Evolutionary conservation across 2,888 invertebrate species (phyloP).

Genomic region (Caradrina kadenii): DNA sequence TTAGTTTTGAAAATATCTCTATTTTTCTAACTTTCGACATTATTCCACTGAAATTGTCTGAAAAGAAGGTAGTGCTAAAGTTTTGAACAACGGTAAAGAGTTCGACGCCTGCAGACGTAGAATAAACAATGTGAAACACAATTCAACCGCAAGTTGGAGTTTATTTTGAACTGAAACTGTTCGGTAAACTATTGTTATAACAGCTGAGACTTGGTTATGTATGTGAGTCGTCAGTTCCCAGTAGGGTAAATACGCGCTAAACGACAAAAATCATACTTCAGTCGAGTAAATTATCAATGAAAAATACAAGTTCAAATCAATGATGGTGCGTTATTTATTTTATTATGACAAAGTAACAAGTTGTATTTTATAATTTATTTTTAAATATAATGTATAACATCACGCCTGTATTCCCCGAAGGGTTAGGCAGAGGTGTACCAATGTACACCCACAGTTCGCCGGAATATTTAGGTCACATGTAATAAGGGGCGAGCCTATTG

Average conservation of each 20-base stretch:
- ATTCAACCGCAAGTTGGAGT: constrained; percentile 60
- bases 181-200: constrained; percentile 50
- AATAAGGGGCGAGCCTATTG: too few species aligned
- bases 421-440: too few species aligned
- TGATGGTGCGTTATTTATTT: too few species aligned
- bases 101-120: constrained; percentile 70
- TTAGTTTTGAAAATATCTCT: constrained; percentile 25
- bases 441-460: too few species aligned
- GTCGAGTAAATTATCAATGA: background rate
- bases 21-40: constrained; percentile 48
- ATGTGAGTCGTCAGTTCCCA: constrained; percentile 3
- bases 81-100: constrained; percentile 72
- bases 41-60: constrained; percentile 66
- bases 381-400: too few species aligned
- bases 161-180: constrained; percentile 59
- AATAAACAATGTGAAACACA: constrained; percentile 71
- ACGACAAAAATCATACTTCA: background rate
- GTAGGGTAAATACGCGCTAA: background rate
- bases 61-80: constrained; percentile 69
- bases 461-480: too few species aligned
- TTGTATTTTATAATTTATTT: background rate
- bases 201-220: constrained; percentile 38
- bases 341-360: too few species aligned
- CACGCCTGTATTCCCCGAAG: too few species aligned
- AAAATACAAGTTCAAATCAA: background rate